Percentiles rank a stretch among this genome's conserved stretches.
Evolutionary conservation across 2,888 invertebrate genomes (phyloP).

Genomic region (Tipula helvola): DNA sequence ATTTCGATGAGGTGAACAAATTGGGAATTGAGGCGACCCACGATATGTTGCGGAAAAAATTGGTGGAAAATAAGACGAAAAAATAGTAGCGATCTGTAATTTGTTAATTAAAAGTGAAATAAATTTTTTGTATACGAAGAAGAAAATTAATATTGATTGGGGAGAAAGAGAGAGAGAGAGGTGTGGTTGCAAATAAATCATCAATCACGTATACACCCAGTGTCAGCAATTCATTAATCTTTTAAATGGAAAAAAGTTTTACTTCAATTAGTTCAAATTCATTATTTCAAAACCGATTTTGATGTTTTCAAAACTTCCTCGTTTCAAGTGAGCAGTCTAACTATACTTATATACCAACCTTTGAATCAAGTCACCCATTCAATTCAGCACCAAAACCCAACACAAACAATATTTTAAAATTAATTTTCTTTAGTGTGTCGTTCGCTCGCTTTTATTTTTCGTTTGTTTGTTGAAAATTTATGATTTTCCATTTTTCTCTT

Average conservation of each 20-base stretch:
- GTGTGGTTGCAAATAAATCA: neutral
- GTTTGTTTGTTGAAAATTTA: neutral
- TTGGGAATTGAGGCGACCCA: conserved; percentile 16
- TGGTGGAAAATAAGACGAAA: neutral
- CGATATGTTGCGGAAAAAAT: neutral
- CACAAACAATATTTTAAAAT: neutral
- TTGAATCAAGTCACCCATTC: neutral
- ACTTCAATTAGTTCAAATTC: neutral
- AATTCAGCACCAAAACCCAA: neutral
- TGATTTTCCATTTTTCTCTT: neutral
- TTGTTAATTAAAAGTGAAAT: neutral
- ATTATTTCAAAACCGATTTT: no score
- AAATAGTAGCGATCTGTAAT: neutral
- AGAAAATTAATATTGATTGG: no score
- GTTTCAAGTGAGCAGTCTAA: neutral
- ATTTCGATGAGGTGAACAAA: conserved; percentile 25
- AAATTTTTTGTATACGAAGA: neutral
- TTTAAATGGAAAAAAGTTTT: neutral
- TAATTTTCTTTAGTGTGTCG: neutral
- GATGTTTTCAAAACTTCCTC: neutral
- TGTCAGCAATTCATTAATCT: neutral
- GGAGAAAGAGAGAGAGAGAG: no score
- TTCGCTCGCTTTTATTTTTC: neutral
- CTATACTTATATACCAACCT: neutral
- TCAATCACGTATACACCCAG: neutral